Conservation (phyloP, 92 coral and sea anemone species). For the Umimayanthus kanabou region DNA sequence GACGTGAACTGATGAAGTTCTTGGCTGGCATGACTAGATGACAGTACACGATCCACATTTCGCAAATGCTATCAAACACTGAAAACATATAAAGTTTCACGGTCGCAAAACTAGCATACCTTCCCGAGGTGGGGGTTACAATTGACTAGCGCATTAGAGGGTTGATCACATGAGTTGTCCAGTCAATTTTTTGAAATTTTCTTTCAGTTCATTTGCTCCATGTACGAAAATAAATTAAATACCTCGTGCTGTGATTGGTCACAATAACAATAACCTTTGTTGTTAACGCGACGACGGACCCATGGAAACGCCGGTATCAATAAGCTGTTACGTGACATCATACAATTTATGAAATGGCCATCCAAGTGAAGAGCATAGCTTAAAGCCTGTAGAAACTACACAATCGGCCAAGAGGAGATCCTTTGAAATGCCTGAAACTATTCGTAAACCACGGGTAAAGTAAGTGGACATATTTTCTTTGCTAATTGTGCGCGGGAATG, state of each 20-base stretch:
- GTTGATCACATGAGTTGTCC: no score
- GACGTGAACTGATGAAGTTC: no score
- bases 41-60: no score
- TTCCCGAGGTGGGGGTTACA: no score
- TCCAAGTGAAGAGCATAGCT: background rate
- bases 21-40: no score
- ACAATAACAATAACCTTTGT: background rate
- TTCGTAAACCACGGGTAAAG: slow-evolving; percentile 14
- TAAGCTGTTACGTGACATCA: background rate
- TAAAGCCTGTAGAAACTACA: background rate
- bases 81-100: no score
- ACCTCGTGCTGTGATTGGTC: background rate
- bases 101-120: no score
- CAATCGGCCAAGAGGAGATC: background rate
- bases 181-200: no score
- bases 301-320: slow-evolving; percentile 29
- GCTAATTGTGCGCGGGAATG: background rate
- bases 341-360: no score
- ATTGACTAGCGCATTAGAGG: no score
- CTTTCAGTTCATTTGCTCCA: no score
- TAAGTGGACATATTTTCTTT: slow-evolving; percentile 1
- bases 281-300: slow-evolving; percentile 13
- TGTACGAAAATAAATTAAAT: background rate
- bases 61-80: no score
- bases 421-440: slow-evolving; percentile 6